Base-by-base conservation (phyloP, 2,113 vertebrate species). In the Gopherus flavomarginatus region DNA sequence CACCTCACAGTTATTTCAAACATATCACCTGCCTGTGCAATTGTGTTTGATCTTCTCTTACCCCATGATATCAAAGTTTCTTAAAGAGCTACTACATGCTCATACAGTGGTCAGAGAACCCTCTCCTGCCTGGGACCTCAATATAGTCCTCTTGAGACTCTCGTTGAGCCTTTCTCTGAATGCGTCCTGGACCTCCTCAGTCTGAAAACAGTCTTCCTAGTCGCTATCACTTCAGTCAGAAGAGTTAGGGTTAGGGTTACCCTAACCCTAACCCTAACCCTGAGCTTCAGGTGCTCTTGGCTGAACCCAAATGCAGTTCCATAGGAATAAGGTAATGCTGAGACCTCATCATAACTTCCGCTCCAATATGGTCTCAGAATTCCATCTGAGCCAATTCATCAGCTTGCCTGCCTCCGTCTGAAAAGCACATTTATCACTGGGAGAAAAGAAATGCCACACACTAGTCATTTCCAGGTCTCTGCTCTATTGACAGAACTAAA, bases 401-500 rank as follows among this genome's bases (percentile, higher is more conserved):
- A 82, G 35, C 49, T 14, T 35, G 4, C 62, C 81, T 88, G 24
- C 81, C 53, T 90, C 54, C 22, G 88, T 96, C 84, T 77, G 87
- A 87, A 94, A 96, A 80, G 50, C 87, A 9, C n/a, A 65, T 79
- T 10, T 47, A 89, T 53, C 88, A 90, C 81, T 22, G 7, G 44
- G 54, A 83, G 29, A 65, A 92, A 29, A 65, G 52, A 52, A 65
- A 81, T 44, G 4, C 62, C 78, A 83, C 42, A 72, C 78, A 3
- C 52, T 65, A n/a, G 14, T 35, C 8, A 17, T 65, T 65, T 38
- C 53, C 75, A 47, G 7, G n/a, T 80, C 59, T 26, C 24, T 59
- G 35, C 69, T 93, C 89, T 92, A 89, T 54, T 84, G 62, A 29
- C 90, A 82, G 24, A n/a, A 86, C 89, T 44, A 85, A 44, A 80